A percentile compares a stretch with the other conserved stretches of the same genome.
Conservation (phyloP, 2,888 invertebrate genomes). For the Gryllus longicercus region DNA sequence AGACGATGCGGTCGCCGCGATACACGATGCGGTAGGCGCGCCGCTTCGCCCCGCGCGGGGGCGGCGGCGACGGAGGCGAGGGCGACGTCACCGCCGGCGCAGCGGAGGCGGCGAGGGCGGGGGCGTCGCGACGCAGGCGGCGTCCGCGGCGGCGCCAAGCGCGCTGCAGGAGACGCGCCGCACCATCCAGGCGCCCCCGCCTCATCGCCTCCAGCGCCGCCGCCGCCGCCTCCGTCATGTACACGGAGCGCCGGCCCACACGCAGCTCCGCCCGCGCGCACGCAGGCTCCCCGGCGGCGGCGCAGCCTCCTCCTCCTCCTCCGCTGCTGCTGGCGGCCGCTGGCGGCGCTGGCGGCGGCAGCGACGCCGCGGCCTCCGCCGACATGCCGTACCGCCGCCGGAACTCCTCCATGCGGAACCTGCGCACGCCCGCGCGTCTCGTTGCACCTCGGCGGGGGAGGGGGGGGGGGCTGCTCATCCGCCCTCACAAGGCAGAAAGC, state of each 20-base stretch:
- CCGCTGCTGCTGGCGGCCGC: too few species aligned
- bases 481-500: too few species aligned
- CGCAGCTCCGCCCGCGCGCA: not conserved
- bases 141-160: not conserved
- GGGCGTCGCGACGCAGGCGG: not conserved
- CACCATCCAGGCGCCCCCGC: not conserved
- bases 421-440: not conserved
- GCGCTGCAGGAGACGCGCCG: not conserved
- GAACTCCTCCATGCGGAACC: not conserved
- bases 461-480: too few species aligned
- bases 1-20: not conserved
- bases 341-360: too few species aligned
- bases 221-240: not conserved
- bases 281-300: not conserved
- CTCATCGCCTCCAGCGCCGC: not conserved
- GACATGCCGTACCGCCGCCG: not conserved
- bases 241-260: not conserved
- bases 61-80: not conserved
- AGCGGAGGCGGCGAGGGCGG: not conserved
- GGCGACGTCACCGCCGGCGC: not conserved
- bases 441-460: too few species aligned
- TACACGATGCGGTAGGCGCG: not conserved
- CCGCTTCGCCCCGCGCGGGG: not conserved
- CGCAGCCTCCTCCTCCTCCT: not conserved
- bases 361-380: not conserved